These are phyloP conservation scores for Gadus chalcogrammus DNA, from an alignment of 2,113 vertebrate species.

Conservation along the genomic window DNA sequence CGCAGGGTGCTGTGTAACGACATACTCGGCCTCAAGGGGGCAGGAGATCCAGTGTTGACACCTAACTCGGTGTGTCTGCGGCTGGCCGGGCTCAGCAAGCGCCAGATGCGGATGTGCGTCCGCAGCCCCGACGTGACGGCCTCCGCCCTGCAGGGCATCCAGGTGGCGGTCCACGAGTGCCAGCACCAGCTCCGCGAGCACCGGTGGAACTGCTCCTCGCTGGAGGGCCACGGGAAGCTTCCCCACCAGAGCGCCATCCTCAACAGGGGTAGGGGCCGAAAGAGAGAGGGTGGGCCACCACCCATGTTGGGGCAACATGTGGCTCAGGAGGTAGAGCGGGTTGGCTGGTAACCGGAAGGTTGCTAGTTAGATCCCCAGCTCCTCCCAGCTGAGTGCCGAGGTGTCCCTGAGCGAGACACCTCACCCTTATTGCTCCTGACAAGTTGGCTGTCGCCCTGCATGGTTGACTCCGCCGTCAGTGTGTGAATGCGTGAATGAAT, in stretches of 20 bases:
- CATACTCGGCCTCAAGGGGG: constrained; percentile 86
- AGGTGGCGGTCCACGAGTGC: constrained; percentile 88
- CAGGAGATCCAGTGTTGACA: constrained; percentile 83
- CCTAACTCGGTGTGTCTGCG: constrained; percentile 86
- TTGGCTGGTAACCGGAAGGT: too few relatives aligned
- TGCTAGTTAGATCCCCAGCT: too few relatives aligned
- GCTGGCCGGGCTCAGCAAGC: constrained; percentile 82
- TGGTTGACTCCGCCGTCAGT: too few relatives aligned
- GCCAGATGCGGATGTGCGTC: constrained; percentile 85
- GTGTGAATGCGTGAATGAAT: too few relatives aligned
- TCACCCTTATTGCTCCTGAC: too few relatives aligned
- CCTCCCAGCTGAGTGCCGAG: too few relatives aligned
- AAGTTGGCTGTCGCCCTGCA: too few relatives aligned
- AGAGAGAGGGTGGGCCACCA: not conserved
- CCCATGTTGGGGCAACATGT: not conserved
- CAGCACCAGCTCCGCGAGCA: constrained; percentile 87
- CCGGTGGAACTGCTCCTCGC: constrained; percentile 89
- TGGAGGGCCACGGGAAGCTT: constrained; percentile 80
- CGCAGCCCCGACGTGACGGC: constrained; percentile 88
- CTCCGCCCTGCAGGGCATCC: constrained; percentile 89
- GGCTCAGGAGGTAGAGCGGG: not conserved
- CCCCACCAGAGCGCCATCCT: constrained; percentile 86
- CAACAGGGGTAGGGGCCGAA: constrained; percentile 79
- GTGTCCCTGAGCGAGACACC: too few relatives aligned
- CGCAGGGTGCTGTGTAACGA: constrained; percentile 84